Percentiles rank a stretch among this genome's conserved stretches.
Conservation (phyloP, 1,140 invertebrate species). For the Bursaphelenchus mucronatus region DNA sequence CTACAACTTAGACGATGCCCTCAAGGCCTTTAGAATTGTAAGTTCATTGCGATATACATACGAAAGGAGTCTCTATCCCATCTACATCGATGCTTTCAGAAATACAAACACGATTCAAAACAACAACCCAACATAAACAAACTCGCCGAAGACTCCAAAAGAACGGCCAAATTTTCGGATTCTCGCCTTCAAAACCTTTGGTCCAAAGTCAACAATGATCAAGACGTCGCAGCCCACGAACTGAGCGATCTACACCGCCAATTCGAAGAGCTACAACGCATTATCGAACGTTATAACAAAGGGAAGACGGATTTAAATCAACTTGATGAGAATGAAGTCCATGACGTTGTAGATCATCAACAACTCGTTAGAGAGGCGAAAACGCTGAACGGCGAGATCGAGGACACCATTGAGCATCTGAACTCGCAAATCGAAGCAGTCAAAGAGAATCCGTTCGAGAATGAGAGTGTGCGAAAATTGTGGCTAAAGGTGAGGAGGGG, state of each 20-base stretch:
- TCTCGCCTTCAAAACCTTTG: slow-evolving; percentile 17
- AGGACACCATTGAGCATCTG: slow-evolving; percentile 11
- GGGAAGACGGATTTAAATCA: slow-evolving; percentile 20
- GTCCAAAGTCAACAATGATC: slow-evolving; percentile 21
- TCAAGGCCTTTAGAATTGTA: slow-evolving; percentile 29
- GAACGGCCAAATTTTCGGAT: slow-evolving; percentile 17
- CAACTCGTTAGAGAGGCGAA: slow-evolving; percentile 11
- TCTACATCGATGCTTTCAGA: slow-evolving; percentile 12
- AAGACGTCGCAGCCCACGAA: slow-evolving; percentile 13
- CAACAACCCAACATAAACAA: slow-evolving; percentile 10
- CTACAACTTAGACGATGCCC: slow-evolving; percentile 21
- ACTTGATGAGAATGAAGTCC: slow-evolving; percentile 15
- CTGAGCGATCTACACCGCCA: slow-evolving; percentile 21
- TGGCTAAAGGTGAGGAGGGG: slow-evolving; percentile 23
- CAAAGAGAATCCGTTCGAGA: slow-evolving; percentile 24
- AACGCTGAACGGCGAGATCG: slow-evolving; percentile 16
- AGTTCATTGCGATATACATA: background rate
- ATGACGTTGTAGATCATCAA: slow-evolving; percentile 17
- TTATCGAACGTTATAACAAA: slow-evolving; percentile 16
- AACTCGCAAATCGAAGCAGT: background rate
- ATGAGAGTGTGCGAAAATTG: slow-evolving; percentile 14
- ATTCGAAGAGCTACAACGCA: slow-evolving; percentile 18
- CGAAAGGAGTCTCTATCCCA: too few relatives aligned
- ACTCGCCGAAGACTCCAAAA: background rate
- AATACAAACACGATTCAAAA: slow-evolving; percentile 24